Evolutionary conservation across 2,888 invertebrate genomes (phyloP).

Genomic region (Mycalesis mineus): DNA sequence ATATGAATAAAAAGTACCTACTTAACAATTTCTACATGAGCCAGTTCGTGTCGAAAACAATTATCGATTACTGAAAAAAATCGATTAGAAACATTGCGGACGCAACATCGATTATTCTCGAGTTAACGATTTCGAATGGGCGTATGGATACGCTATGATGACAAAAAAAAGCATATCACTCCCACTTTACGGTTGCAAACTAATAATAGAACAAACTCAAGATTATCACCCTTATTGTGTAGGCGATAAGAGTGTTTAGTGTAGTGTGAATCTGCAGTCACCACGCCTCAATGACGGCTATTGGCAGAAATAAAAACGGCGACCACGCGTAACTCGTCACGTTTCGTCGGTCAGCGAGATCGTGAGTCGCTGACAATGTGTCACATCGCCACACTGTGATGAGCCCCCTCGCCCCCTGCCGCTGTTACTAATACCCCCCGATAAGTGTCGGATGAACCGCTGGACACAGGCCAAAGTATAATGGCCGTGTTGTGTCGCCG

Average conservation of each 20-base stretch:
- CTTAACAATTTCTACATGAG: too few species aligned
- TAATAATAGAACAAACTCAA: constrained; percentile 34
- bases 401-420: constrained; percentile 42
- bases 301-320: constrained; percentile 79
- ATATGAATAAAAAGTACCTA: too few species aligned
- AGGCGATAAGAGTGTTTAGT: constrained; percentile 43
- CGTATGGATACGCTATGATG: constrained; percentile 55
- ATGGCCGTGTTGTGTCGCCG: constrained; percentile 65
- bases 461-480: constrained; percentile 41
- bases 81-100: constrained; percentile 32
- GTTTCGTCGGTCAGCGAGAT: constrained; percentile 73
- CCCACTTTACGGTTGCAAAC: constrained; percentile 63
- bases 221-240: constrained; percentile 44
- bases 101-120: constrained; percentile 45
- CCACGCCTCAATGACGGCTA: constrained; percentile 77
- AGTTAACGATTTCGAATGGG: constrained; percentile 62
- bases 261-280: constrained; percentile 50
- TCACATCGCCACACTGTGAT: constrained; percentile 49
- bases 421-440: constrained; percentile 24
- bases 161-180: constrained; percentile 73
- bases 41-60: neutral
- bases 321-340: constrained; percentile 77
- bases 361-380: constrained; percentile 75
- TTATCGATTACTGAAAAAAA: constrained; percentile 34
- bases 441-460: constrained; percentile 20